phyloP scores from a whole-genome alignment of 1,140 invertebrate species.

The Latrodectus geometricus region DNA sequence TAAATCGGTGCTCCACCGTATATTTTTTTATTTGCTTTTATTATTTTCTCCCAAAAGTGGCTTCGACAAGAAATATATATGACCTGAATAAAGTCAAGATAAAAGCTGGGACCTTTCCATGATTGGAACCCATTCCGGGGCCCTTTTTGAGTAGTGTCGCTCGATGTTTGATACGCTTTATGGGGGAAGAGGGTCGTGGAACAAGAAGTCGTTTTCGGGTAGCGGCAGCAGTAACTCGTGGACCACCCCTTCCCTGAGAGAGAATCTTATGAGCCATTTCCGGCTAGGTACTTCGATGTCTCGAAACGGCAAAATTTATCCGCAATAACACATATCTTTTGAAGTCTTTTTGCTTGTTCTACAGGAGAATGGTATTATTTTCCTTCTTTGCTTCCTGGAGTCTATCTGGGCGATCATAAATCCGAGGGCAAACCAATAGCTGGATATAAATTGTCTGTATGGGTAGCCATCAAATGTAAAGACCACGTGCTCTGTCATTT shows the following conservation, averaged over 20 bases:
- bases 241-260: background rate
- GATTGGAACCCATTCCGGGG: conserved; percentile 45
- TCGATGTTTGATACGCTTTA: conserved; percentile 55
- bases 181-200: background rate
- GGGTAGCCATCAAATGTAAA: conserved; percentile 17
- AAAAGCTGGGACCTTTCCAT: conserved; percentile 45
- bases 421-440: conserved; percentile 60
- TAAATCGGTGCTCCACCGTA: background rate
- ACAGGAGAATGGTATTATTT: conserved; percentile 1
- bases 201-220: background rate
- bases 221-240: background rate
- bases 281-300: conserved; percentile 33
- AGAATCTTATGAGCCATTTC: conserved; percentile 57
- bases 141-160: conserved; percentile 29
- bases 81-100: conserved; percentile 56
- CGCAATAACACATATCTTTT: conserved; percentile 61
- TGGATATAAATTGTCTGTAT: conserved; percentile 58
- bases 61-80: conserved; percentile 49
- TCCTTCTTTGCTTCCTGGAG: conserved; percentile 24
- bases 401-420: conserved; percentile 53
- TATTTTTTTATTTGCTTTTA: too few species aligned
- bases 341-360: conserved; percentile 51
- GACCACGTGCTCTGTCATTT: conserved; percentile 17
- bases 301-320: conserved; percentile 59
- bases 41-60: background rate